Base-by-base conservation (phyloP, 1,140 invertebrate species). In the Calephelis virginiensis region DNA sequence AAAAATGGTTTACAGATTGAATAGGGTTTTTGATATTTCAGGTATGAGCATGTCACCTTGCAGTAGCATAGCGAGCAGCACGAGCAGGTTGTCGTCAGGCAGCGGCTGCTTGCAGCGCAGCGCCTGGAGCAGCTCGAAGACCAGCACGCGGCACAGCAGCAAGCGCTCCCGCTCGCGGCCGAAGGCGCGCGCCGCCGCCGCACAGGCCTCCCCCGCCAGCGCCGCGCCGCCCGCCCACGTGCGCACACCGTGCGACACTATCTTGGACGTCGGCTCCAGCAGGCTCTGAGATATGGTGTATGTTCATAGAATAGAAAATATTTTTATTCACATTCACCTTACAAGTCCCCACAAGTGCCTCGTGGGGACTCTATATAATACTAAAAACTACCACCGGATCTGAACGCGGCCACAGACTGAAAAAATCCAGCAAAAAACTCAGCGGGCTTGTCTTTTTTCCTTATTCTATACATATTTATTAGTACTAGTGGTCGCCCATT, bases 211-310 rank as follows among this genome's bases (percentile, higher is more conserved):
- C 0, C 97, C 94, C 6, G 99, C 86, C 66, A 95, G 94, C 59
- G 95, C 94, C 77, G 99, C 96, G 68, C 96, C 95, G 43, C 99
- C 91, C n/a, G 93, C 92, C 67, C 95, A 96, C 81, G 97, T 96
- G 90, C 99, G 97, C 50, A 99, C 95, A 6, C 95, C 94, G 85
- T 97, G 97, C 81, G 96, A 96, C 37, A 99, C 83, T 61, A 99
- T 94, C 93, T 99, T 99, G 0, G 97, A 96, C 85, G 99, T 99
- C n/a, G 98, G 97, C 81, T 99, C 99, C 67, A 99, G 87, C 82
- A 98, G 67, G 72, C 85, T 85, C 88, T 91, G 79, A 6, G 8
- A 37, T 38, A 14, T 17, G 9, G 0, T 53, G 13, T 53, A 53
- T 13, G 8, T 0, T 78, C 2, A 28, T n/a, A n/a, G n/a, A n/a